phyloP scores from a whole-genome alignment of 2,113 vertebrate species.

The Bothrops jararaca region DNA sequence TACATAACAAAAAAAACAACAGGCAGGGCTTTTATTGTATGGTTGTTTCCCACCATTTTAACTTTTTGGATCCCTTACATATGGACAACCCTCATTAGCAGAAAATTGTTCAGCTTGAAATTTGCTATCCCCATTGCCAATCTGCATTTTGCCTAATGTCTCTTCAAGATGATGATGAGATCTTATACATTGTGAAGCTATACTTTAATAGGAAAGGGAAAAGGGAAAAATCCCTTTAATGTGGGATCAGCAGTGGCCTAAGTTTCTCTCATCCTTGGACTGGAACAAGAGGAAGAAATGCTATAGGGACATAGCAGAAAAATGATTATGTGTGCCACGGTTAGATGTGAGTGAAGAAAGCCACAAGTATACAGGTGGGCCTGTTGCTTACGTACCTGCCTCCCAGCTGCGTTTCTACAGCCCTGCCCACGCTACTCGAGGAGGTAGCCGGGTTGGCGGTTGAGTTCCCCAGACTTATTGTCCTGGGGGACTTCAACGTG shows the following conservation, averaged over 20 bases:
- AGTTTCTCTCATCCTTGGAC: background rate
- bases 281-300: background rate
- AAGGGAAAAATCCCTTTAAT: background rate
- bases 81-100: background rate
- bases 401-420: too few relatives aligned
- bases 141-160: background rate
- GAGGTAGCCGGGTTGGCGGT: too few relatives aligned
- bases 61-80: background rate
- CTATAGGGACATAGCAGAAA: background rate
- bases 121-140: background rate
- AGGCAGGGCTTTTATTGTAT: background rate
- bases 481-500: too few relatives aligned
- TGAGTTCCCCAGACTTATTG: too few relatives aligned
- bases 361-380: background rate
- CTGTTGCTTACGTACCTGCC: too few relatives aligned
- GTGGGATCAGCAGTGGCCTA: background rate
- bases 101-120: background rate
- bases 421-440: too few relatives aligned
- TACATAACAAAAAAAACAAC: background rate
- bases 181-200: background rate
- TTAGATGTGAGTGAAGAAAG: background rate
- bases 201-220: background rate
- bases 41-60: background rate
- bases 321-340: background rate
- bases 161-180: background rate